phyloP scores from a whole-genome alignment of 1,140 invertebrate species.

The Anastrepha ludens region DNA sequence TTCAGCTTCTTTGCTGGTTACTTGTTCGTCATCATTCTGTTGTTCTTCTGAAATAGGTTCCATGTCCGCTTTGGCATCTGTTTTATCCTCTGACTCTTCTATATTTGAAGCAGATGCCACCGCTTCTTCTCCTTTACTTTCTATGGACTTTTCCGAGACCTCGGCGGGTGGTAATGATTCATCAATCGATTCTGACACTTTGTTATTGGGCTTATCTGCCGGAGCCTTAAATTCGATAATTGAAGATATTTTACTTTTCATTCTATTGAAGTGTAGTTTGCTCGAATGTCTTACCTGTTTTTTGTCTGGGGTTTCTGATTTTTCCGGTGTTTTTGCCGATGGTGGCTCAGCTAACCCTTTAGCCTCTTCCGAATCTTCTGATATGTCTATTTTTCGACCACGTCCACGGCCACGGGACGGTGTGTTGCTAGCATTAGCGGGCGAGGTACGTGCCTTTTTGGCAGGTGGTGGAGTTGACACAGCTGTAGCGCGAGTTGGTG shows the following conservation, averaged over 20 bases:
- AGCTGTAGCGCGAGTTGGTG: conserved; percentile 62
- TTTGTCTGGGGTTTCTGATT: not conserved
- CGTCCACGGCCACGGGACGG: conserved; percentile 61
- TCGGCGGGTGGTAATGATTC: not conserved
- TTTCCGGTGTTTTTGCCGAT: not conserved
- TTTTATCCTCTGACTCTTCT: not conserved
- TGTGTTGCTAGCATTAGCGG: conserved; percentile 62
- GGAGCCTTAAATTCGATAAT: not conserved
- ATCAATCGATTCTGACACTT: not conserved
- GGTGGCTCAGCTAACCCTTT: conserved; percentile 39
- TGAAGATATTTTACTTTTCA: not conserved
- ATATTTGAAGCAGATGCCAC: not conserved
- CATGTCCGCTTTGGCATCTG: conserved; percentile 23
- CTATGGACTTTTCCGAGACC: not conserved
- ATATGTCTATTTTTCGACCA: conserved; percentile 68
- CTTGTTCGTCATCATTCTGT: conserved; percentile 18
- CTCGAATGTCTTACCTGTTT: not conserved
- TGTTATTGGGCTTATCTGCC: not conserved
- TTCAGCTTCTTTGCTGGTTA: not conserved
- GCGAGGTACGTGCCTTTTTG: conserved; percentile 70
- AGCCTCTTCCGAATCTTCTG: conserved; percentile 55
- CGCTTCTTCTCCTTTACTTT: conserved; percentile 8
- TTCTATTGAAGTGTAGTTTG: not conserved
- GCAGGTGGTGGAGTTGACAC: conserved; percentile 69
- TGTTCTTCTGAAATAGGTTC: conserved; percentile 9